These are phyloP conservation scores for Torymus aiolomorphi DNA, from an alignment of 2,888 invertebrate genomes.

Conservation along the genomic window DNA sequence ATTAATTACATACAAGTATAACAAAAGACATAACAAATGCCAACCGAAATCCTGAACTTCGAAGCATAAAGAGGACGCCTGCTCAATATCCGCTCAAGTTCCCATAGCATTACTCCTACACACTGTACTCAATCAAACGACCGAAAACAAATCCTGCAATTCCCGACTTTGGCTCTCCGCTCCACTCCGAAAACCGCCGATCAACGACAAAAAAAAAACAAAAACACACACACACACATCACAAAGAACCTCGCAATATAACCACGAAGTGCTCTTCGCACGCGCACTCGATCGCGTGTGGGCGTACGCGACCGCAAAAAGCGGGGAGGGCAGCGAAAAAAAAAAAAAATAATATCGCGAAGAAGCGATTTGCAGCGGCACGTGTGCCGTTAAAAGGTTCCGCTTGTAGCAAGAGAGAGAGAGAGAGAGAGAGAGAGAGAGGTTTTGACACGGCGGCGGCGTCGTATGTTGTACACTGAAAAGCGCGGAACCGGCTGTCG, in stretches of 20 bases:
- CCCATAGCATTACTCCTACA: too few relatives aligned
- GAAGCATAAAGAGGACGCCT: too few relatives aligned
- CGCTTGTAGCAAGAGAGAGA: slow-evolving; percentile 58
- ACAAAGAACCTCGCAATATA: slow-evolving; percentile 34
- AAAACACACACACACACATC: too few relatives aligned
- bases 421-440: too few relatives aligned
- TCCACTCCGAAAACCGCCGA: not conserved
- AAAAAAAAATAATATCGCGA: slow-evolving; percentile 28
- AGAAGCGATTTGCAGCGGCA: slow-evolving; percentile 63
- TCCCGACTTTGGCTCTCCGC: too few relatives aligned
- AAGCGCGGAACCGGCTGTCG: slow-evolving; percentile 75
- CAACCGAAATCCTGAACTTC: too few relatives aligned
- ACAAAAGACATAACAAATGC: too few relatives aligned
- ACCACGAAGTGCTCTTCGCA: not conserved
- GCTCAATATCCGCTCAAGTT: too few relatives aligned
- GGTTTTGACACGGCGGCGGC: too few relatives aligned
- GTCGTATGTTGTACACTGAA: slow-evolving; percentile 67
- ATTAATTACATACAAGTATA: too few relatives aligned
- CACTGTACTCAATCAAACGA: too few relatives aligned
- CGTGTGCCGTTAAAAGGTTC: slow-evolving; percentile 74
- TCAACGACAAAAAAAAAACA: not conserved
- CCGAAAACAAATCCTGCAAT: too few relatives aligned
- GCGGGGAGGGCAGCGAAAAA: slow-evolving; percentile 16
- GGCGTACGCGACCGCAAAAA: slow-evolving; percentile 23
- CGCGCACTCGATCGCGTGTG: slow-evolving; percentile 18